Conservation (phyloP, 2,113 vertebrate genomes). For the Trogon surrucura region DNA sequence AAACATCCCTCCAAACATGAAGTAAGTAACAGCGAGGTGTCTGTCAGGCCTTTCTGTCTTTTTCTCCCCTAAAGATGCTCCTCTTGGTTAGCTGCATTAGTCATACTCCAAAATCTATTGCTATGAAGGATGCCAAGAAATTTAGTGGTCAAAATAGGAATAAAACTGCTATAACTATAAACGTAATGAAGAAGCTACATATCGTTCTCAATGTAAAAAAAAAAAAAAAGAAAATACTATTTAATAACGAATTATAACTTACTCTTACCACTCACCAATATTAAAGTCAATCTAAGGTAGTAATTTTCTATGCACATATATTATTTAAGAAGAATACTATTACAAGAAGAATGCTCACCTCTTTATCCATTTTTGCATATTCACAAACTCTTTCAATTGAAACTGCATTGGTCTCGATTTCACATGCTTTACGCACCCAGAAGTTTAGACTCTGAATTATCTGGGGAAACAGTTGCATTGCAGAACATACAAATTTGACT, state of each 20-base stretch:
- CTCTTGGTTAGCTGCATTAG: not conserved
- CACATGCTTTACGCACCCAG: constrained; percentile 67
- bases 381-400: constrained; percentile 72
- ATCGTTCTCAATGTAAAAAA: not conserved
- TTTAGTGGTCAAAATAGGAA: not conserved
- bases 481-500: not conserved
- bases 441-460: constrained; percentile 72
- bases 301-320: not conserved
- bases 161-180: not conserved
- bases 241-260: not conserved
- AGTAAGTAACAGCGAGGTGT: not conserved
- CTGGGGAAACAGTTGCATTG: constrained; percentile 6
- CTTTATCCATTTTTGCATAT: constrained; percentile 70
- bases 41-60: not conserved
- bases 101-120: not conserved
- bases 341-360: constrained; percentile 46
- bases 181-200: not conserved
- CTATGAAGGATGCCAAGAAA: not conserved
- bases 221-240: not conserved
- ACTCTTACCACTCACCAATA: not conserved
- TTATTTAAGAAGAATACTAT: not conserved
- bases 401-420: constrained; percentile 72
- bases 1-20: not conserved
- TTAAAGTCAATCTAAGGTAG: not conserved
- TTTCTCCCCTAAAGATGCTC: not conserved